Conservation (phyloP, 2,888 invertebrate genomes). For the Platycheirus rosarum region DNA sequence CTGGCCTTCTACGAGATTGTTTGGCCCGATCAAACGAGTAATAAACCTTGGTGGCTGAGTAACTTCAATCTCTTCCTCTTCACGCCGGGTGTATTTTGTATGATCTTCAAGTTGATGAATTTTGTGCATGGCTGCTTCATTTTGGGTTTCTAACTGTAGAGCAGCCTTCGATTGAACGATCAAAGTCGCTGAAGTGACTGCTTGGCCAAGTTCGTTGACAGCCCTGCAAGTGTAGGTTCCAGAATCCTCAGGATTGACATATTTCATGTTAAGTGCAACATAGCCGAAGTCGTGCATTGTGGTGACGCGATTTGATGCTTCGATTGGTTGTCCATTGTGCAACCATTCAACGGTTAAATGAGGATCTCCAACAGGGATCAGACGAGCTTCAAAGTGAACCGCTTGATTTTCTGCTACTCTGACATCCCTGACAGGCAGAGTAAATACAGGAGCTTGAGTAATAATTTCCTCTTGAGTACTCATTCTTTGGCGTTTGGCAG, state of each 20-base stretch:
- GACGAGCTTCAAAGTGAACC: slow-evolving; percentile 95
- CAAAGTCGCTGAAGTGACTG: slow-evolving; percentile 95
- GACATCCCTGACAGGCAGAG: slow-evolving; percentile 93
- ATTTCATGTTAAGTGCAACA: slow-evolving; percentile 96
- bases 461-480: slow-evolving; percentile 90
- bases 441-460: slow-evolving; percentile 95
- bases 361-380: slow-evolving; percentile 97
- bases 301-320: slow-evolving; percentile 95
- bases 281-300: slow-evolving; percentile 99
- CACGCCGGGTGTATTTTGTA: slow-evolving; percentile 89
- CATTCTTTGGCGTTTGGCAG: slow-evolving; percentile 89
- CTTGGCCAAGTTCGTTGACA: slow-evolving; percentile 95
- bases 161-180: slow-evolving; percentile 95
- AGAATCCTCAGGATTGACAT: slow-evolving; percentile 97
- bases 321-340: slow-evolving; percentile 94
- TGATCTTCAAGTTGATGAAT: slow-evolving; percentile 93
- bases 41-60: slow-evolving; percentile 93
- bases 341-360: slow-evolving; percentile 96
- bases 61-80: slow-evolving; percentile 91
- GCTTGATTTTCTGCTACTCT: slow-evolving; percentile 95
- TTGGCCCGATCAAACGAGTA: slow-evolving; percentile 92
- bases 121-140: slow-evolving; percentile 94
- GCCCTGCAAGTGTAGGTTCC: slow-evolving; percentile 98
- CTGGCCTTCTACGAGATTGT: slow-evolving; percentile 92
- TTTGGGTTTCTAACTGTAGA: slow-evolving; percentile 93